phyloP scores from a whole-genome alignment of 2,888 invertebrate species.

The Anoncus sp. region DNA sequence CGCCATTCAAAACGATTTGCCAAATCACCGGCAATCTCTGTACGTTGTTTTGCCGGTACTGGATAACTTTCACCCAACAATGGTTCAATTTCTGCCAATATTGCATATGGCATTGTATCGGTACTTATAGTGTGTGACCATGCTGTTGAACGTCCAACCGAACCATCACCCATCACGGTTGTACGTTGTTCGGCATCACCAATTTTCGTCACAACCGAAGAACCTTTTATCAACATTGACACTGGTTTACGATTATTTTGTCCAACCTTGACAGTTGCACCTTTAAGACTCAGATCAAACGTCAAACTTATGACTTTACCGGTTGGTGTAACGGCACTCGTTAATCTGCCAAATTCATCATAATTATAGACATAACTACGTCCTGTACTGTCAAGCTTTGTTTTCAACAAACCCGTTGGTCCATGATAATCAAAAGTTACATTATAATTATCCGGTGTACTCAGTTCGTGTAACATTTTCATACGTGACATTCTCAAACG shows the following conservation, averaged over 20 bases:
- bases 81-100: constrained; percentile 94
- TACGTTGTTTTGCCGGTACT: constrained; percentile 95
- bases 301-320: constrained; percentile 95
- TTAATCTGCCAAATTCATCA: constrained; percentile 96
- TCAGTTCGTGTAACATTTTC: constrained; percentile 95
- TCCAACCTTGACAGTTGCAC: constrained; percentile 93
- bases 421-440: constrained; percentile 97
- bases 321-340: constrained; percentile 97
- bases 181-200: constrained; percentile 94
- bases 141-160: constrained; percentile 91
- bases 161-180: constrained; percentile 92
- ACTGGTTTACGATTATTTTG: constrained; percentile 93
- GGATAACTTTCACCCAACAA: constrained; percentile 96
- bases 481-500: constrained; percentile 95
- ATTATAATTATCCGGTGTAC: constrained; percentile 97
- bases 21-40: constrained; percentile 94
- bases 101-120: constrained; percentile 95
- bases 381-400: constrained; percentile 95
- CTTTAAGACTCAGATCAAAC: constrained; percentile 95
- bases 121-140: constrained; percentile 96
- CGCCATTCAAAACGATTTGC: constrained; percentile 98
- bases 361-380: constrained; percentile 97
- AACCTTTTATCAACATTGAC: constrained; percentile 94
- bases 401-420: constrained; percentile 94
- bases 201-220: constrained; percentile 92